Base-by-base conservation (phyloP, 1,140 invertebrate species). In the Sminthurinus signatus region DNA sequence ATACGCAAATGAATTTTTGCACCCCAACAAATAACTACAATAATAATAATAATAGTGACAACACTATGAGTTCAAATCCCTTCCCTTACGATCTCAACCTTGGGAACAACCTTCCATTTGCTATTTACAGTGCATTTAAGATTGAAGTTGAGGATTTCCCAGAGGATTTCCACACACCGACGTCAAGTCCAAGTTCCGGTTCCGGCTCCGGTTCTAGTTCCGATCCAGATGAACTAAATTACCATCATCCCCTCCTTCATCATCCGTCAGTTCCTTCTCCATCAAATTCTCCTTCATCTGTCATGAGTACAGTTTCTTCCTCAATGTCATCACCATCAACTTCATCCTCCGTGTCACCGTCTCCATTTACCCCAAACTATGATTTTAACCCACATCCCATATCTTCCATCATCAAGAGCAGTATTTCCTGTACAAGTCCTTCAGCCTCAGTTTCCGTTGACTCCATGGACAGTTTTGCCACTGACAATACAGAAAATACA, bases 121-220 rank as follows among this genome's bases (percentile, higher is more conserved):
- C 23, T n/a, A 25, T 52, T 14, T 52, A 52, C 50, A 52, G 25
- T 23, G 50, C 23, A 4, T 52, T 52, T 29, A 52, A 52, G 27
- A 28, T 52, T 8, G 50, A 52, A 29, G n/a, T 23, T 15, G 50
- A 52, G 27, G 50, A 52, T 52, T 52, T 52, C 27, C n/a, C 50
- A 10, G 50, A 27, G 3, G 50, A 52, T 8, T 28, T 52, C 50
- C 50, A 29, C 2, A 29, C 50, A n/a, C 44, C 44, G n/a, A 29
- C 5, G 2, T n/a, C 23, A 14, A 52, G 50, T n/a, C 50, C 50
- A 14, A 27, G 5, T 14, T 52, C 50, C 4, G 21, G 46, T 15
- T 19, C 46, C 8, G 10, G 21, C 8, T 48, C 46, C 8, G 46
- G 10, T 23, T 14, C 46, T 19, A n/a, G n/a, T n/a, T n/a, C n/a